These are phyloP conservation scores for Akabosia matsudoensis DNA, from an alignment of 1,140 invertebrate species.

Conservation along the genomic window DNA sequence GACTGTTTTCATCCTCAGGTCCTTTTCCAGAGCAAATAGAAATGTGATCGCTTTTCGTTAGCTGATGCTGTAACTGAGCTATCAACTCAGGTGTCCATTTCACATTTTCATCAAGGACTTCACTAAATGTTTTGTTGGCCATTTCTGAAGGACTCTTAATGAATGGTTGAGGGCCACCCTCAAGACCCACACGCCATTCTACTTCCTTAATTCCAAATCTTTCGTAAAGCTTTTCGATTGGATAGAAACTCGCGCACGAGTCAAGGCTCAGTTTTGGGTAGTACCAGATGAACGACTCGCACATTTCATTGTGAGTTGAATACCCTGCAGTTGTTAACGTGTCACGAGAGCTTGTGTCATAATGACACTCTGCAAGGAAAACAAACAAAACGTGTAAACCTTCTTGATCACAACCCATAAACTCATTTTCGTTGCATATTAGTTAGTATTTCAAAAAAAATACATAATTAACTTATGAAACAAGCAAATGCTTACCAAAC, in stretches of 20 bases:
- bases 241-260: conserved; percentile 76
- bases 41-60: conserved; percentile 14
- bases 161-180: conserved; percentile 9
- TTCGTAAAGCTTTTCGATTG: conserved; percentile 73
- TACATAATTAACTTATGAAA: no score
- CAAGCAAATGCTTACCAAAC: conserved; percentile 73
- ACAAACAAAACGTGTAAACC: no score
- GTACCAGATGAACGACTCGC: conserved; percentile 74
- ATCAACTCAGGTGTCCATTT: conserved; percentile 25
- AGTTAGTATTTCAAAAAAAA: no score
- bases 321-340: conserved; percentile 62
- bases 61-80: conserved; percentile 22
- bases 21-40: conserved; percentile 13
- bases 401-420: no score
- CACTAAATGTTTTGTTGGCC: conserved; percentile 19
- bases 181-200: conserved; percentile 20
- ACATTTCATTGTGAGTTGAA: conserved; percentile 79
- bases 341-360: conserved; percentile 11
- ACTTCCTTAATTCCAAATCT: conserved; percentile 62
- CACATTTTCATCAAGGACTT: conserved; percentile 12
- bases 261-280: conserved; percentile 72
- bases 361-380: conserved; percentile 2
- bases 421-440: no score
- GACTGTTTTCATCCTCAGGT: background rate
- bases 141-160: conserved; percentile 1